Evolutionary conservation across 2,113 vertebrate genomes (phyloP).

Genomic region (Orthonyx spaldingii): DNA sequence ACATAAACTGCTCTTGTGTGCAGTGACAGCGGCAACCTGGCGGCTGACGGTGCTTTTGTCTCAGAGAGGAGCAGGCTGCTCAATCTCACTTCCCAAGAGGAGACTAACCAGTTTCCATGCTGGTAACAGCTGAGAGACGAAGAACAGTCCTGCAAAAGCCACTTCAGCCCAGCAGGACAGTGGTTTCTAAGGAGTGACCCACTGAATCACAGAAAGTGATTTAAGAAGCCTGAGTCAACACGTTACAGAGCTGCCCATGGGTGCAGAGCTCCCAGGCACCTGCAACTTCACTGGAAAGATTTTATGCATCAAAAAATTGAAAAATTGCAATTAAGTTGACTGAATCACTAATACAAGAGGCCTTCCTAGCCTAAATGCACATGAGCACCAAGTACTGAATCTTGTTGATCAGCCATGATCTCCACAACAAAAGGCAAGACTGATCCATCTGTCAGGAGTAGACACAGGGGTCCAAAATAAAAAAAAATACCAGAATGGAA

Average conservation of each 20-base stretch:
- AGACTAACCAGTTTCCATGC: not conserved
- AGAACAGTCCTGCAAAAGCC: not conserved
- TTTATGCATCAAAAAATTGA: not conserved
- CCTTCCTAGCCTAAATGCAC: not conserved
- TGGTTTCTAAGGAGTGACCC: not conserved
- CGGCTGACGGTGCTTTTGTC: not conserved
- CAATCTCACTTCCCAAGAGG: not conserved
- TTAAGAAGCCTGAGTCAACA: not conserved
- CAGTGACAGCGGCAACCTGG: not conserved
- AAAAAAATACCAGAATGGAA: not conserved
- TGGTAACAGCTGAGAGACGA: not conserved
- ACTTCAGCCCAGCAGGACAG: not conserved
- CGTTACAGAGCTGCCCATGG: not conserved
- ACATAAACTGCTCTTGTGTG: not conserved
- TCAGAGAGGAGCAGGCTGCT: not conserved
- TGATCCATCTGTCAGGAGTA: fast-evolving
- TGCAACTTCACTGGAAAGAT: not conserved
- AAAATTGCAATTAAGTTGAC: not conserved
- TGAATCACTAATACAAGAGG: not conserved
- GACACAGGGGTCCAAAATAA: not conserved
- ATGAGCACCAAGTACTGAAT: not conserved
- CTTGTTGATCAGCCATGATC: not conserved
- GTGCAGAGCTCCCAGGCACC: not conserved
- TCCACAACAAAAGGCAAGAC: not conserved
- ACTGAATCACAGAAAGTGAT: not conserved